Base-by-base conservation (phyloP, 2,888 invertebrate species). In the Leucoptera coffeella region DNA sequence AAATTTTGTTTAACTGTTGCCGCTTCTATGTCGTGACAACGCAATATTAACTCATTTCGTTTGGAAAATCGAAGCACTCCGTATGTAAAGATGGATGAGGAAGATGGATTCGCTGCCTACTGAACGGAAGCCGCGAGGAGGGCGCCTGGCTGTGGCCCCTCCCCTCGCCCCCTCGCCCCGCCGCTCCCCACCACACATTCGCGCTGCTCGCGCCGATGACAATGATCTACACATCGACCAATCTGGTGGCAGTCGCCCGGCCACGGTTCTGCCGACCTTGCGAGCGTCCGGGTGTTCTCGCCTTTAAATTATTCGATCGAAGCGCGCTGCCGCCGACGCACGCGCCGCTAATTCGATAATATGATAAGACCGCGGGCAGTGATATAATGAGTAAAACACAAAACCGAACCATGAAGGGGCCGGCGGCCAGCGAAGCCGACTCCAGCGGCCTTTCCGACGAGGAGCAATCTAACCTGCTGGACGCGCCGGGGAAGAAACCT, bases 111-210 rank as follows among this genome's bases (percentile, higher is more conserved):
- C n/a, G n/a, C n/a, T n/a, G n/a, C n/a, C n/a, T n/a, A n/a, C n/a
- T n/a, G n/a, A n/a, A n/a, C n/a, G n/a, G n/a, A n/a, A n/a, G n/a
- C n/a, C n/a, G n/a, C n/a, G n/a, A n/a, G n/a, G n/a, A n/a, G n/a
- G n/a, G 89, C 89, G 42, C 84, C 59, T 85, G 48, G 76, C 89
- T 52, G 58, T 52, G 60, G 89, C 86, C 43, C n/a, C n/a, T n/a
- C 88, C 88, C 75, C 88, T 87, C 35, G 82, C 86, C 42, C 87
- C 85, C 71, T 89, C 91, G 69, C 87, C 88, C 87, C 50, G 45
- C 32, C 38, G 41, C 45, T 45, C 45, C 54, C 60, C 62, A 40
- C 45, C 45, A 57, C 43, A 45, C 43, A n/a, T n/a, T n/a, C n/a
- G n/a, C n/a, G n/a, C n/a, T n/a, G n/a, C n/a, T n/a, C n/a, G n/a